Evolutionary conservation across 2,113 vertebrate species (phyloP).

Genomic region (Nanorana parkeri): DNA sequence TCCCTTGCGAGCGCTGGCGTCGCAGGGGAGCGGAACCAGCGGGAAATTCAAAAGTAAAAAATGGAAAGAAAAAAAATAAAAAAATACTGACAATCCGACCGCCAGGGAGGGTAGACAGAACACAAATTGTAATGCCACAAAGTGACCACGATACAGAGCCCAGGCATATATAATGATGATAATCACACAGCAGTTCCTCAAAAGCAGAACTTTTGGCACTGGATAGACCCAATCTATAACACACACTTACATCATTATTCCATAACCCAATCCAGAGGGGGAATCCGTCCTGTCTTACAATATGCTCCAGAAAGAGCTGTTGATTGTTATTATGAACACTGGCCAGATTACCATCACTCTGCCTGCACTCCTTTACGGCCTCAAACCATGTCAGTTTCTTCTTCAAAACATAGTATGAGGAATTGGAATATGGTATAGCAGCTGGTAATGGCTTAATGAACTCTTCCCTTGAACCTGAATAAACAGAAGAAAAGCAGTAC

Average conservation of each 20-base stretch:
- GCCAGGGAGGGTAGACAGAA: too few species aligned
- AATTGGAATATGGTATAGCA: conserved; percentile 70
- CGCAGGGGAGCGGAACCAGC: too few species aligned
- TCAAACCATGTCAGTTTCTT: conserved; percentile 85
- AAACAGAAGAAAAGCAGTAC: background rate
- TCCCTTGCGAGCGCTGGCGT: too few species aligned
- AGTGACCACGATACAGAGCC: too few species aligned
- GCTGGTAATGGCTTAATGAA: conserved; percentile 70
- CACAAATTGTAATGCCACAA: too few species aligned
- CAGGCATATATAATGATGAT: too few species aligned
- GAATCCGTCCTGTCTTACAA: conserved; percentile 85
- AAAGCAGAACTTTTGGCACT: too few species aligned
- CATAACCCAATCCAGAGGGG: conserved; percentile 92
- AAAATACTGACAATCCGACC: too few species aligned
- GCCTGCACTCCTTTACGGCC: conserved; percentile 79
- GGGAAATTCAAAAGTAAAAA: too few species aligned
- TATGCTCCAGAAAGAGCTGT: conserved; percentile 74
- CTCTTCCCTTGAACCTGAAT: conserved; percentile 70
- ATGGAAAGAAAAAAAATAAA: too few species aligned
- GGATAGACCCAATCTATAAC: too few species aligned
- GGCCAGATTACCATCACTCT: conserved; percentile 78
- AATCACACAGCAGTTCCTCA: too few species aligned
- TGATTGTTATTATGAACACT: conserved; percentile 80
- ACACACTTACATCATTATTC: conserved; percentile 83
- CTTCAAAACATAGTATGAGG: conserved; percentile 78